phyloP scores from a whole-genome alignment of 2,113 vertebrate species.

The Pimephales promelas region DNA sequence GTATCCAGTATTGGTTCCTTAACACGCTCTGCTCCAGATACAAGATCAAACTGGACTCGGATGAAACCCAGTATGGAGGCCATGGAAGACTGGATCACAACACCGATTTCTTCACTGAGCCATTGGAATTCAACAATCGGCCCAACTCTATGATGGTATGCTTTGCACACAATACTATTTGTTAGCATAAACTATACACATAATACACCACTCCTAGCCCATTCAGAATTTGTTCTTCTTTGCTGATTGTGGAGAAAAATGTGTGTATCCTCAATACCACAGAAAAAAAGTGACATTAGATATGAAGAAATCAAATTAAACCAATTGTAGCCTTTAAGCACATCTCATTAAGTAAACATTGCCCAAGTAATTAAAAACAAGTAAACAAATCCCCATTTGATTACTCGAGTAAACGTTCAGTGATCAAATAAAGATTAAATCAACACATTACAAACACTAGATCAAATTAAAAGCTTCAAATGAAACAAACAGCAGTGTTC shows the following conservation, averaged over 20 bases:
- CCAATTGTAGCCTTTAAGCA: neutral
- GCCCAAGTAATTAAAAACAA: slow-evolving; percentile 13
- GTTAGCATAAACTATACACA: neutral
- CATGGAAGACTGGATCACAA: slow-evolving; percentile 90
- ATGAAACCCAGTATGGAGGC: slow-evolving; percentile 85
- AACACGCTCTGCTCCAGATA: slow-evolving; percentile 80
- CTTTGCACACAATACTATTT: slow-evolving; percentile 57
- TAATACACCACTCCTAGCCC: neutral
- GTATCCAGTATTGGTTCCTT: slow-evolving; percentile 70
- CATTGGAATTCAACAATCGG: slow-evolving; percentile 79
- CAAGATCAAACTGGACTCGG: slow-evolving; percentile 92
- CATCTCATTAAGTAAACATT: neutral
- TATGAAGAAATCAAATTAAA: slow-evolving; percentile 5
- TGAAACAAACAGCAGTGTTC: neutral
- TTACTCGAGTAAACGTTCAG: neutral
- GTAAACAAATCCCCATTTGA: neutral
- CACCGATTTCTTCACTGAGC: slow-evolving; percentile 88
- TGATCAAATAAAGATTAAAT: slow-evolving; percentile 13
- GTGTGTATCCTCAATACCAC: neutral
- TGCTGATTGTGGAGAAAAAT: neutral
- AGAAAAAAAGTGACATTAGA: neutral
- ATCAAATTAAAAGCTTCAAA: slow-evolving; percentile 2
- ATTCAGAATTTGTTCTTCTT: neutral
- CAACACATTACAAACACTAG: neutral
- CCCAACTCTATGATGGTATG: slow-evolving; percentile 85